Percentiles rank a stretch among this genome's conserved stretches.
Evolutionary conservation across 2,888 invertebrate genomes (phyloP).

Genomic region (Trichopria drosophilae): DNA sequence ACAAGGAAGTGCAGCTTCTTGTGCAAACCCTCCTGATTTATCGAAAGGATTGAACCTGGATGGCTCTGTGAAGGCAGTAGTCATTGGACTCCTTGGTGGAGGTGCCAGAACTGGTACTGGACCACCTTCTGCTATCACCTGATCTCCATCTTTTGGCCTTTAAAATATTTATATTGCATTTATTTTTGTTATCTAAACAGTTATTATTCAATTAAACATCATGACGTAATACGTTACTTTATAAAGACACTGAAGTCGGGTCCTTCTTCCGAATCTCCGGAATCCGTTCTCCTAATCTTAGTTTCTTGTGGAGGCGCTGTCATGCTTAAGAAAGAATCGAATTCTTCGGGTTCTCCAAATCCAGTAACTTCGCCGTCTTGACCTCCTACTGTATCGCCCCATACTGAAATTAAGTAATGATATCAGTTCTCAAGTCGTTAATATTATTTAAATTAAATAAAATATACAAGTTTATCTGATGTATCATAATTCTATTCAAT

Average conservation of each 20-base stretch:
- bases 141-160: constrained; percentile 61
- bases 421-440: neutral
- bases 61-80: constrained; percentile 62
- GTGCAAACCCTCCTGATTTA: constrained; percentile 61
- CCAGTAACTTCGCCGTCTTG: constrained; percentile 54
- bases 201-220: neutral
- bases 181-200: no score
- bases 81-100: constrained; percentile 65
- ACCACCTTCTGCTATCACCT: constrained; percentile 53
- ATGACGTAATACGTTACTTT: constrained; percentile 59
- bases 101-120: constrained; percentile 77
- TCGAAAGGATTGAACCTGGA: constrained; percentile 80
- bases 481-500: neutral
- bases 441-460: no score
- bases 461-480: no score
- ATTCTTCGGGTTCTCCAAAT: constrained; percentile 72
- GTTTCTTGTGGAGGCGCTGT: constrained; percentile 75
- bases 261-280: constrained; percentile 77
- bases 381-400: constrained; percentile 55
- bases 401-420: constrained; percentile 47
- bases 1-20: constrained; percentile 49
- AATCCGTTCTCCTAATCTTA: constrained; percentile 65
- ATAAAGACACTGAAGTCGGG: constrained; percentile 83
- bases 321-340: constrained; percentile 81
- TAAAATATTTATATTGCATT: neutral